These are phyloP conservation scores for Brachionus angularis DNA, from an alignment of 1,140 invertebrate species.

Conservation along the genomic window DNA sequence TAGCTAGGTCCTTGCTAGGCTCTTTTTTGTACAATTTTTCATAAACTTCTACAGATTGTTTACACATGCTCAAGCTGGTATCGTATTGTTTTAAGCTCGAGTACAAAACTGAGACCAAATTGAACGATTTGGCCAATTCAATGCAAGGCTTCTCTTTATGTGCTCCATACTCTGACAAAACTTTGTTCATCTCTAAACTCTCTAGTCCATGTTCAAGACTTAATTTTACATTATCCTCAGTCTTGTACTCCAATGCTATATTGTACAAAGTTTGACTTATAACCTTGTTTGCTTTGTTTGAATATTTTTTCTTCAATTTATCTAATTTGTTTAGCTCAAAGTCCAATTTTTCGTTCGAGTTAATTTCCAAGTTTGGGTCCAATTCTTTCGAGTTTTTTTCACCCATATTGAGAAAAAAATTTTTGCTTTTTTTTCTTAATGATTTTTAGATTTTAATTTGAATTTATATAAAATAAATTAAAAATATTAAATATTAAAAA, in stretches of 20 bases:
- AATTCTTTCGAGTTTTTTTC: not conserved
- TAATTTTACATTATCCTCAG: too few species aligned
- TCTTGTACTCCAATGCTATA: too few species aligned
- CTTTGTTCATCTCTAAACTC: constrained; percentile 4
- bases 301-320: not conserved
- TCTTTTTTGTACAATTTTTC: constrained; percentile 17
- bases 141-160: too few species aligned
- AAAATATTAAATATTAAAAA: not conserved
- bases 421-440: not conserved
- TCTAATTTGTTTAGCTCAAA: not conserved
- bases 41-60: not conserved
- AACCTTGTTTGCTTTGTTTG: too few species aligned
- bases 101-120: constrained; percentile 8
- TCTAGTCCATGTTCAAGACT: not conserved
- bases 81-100: not conserved
- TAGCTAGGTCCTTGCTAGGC: not conserved
- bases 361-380: not conserved
- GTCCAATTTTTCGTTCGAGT: not conserved
- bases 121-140: constrained; percentile 17
- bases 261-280: too few species aligned
- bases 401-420: too few species aligned
- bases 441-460: not conserved
- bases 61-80: not conserved
- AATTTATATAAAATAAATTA: not conserved
- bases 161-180: too few species aligned